Evolutionary conservation across 2,888 invertebrate species (phyloP), one percentile per base, ranked within the genome.

Genomic region (Melieria crassipennis): DNA sequence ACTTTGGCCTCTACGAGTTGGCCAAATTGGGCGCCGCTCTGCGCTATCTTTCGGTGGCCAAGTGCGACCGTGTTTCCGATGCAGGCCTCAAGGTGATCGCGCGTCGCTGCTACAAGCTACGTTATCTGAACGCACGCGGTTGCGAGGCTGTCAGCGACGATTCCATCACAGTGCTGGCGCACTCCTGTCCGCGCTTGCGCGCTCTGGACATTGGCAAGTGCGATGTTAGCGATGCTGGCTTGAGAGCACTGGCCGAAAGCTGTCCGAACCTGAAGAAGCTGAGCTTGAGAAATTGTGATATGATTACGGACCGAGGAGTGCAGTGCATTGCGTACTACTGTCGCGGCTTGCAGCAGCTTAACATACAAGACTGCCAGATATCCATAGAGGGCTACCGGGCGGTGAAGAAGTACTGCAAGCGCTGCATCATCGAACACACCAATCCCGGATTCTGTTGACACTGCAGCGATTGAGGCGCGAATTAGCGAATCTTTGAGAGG

Each of bases 141-240:
- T 97, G 97, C 82, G 96, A 97, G 77, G 96, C 96, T 0, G 92
- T 97, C 4, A 96, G 96, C n/a, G 97, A 97, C 83, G 95, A 95
- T 82, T 94, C 96, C 7, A 92, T 97, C 76, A 93, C 94, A 65
- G 93, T 94, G 1, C 88, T 97, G 73, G 95, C 95, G 0, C 89
- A 94, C 72, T 94, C 94, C 10, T 97, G 97, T 84, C 94, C 95
- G 1, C 89, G 96, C 58, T 87, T 97, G 47, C 89, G 96, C 67
- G 96, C 97, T 0, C 87, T 97, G 7, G 97, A 97, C 83, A 91
- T 97, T 64, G 97, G 97, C 7, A 97, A 97, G 83, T 97, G 97
- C 86, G 97, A 97, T 87, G 93, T 97, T 0, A 96, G 95, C 46
- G 97, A 97, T 86, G 92, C 94, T 45, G 96, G 96, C 0, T 88